A percentile compares a stretch with the other conserved stretches of the same genome.
These are phyloP conservation scores for Nipponacmea schrenckii DNA, from an alignment of 2,888 invertebrate genomes.

Conservation along the genomic window DNA sequence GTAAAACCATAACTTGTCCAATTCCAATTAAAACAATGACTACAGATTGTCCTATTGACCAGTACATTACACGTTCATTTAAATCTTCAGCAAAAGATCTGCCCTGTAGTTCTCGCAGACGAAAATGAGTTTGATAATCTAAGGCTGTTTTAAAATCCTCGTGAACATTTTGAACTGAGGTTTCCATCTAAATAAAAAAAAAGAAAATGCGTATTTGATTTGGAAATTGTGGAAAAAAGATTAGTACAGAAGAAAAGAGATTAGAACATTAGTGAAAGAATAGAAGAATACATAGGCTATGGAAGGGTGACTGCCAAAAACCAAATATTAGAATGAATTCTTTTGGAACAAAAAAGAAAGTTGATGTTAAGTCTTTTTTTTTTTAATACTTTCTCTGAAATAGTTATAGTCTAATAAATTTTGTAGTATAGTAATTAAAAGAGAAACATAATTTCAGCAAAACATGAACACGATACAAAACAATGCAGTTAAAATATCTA, in stretches of 20 bases:
- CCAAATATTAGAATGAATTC: background rate
- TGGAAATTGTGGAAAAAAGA: background rate
- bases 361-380: too few relatives aligned
- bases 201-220: slow-evolving; percentile 5
- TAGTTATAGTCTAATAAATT: too few relatives aligned
- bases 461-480: too few relatives aligned
- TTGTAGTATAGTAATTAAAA: too few relatives aligned
- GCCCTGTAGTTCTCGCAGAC: slow-evolving; percentile 92
- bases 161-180: slow-evolving; percentile 89
- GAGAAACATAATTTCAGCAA: too few relatives aligned
- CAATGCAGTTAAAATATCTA: too few relatives aligned
- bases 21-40: slow-evolving; percentile 87
- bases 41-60: slow-evolving; percentile 90
- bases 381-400: too few relatives aligned
- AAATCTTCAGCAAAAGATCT: slow-evolving; percentile 95
- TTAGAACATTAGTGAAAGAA: background rate
- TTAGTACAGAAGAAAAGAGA: background rate
- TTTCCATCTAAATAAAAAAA: slow-evolving; percentile 82
- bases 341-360: too few relatives aligned
- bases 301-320: background rate
- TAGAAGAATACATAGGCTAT: background rate
- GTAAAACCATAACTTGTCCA: slow-evolving; percentile 88
- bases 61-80: slow-evolving; percentile 85
- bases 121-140: slow-evolving; percentile 97
- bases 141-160: slow-evolving; percentile 87